A percentile compares a stretch with the other conserved stretches of the same genome.
Conservation (phyloP, 2,888 invertebrate species). For the Stenichneumon culpator region DNA sequence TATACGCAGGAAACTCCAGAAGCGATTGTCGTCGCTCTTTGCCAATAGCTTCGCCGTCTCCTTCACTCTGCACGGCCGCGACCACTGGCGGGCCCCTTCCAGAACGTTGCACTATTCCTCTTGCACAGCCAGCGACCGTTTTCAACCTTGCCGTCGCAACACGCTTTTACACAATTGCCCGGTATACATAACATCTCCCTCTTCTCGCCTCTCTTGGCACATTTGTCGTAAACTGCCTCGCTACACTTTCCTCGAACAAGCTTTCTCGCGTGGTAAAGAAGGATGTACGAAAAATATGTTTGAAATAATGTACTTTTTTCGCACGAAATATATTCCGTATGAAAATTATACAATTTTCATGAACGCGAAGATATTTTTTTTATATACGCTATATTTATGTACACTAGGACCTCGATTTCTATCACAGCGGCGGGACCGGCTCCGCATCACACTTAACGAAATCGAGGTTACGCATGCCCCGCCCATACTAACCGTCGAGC, state of each 20-base stretch:
- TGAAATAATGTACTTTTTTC: neutral
- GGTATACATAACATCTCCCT: neutral
- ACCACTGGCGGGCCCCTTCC: constrained; percentile 15
- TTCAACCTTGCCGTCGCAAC: constrained; percentile 43
- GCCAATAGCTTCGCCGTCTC: constrained; percentile 54
- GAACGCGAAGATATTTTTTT: no score
- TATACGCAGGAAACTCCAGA: constrained; percentile 59
- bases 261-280: neutral
- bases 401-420: no score
- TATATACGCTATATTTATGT: no score
- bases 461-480: no score
- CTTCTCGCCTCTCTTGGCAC: constrained; percentile 1
- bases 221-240: neutral
- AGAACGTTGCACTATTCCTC: constrained; percentile 19
- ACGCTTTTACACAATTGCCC: constrained; percentile 46
- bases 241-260: neutral
- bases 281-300: neutral
- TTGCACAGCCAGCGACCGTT: constrained; percentile 15
- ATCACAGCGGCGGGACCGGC: no score
- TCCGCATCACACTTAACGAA: no score
- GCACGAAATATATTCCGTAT: neutral
- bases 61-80: constrained; percentile 5
- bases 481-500: no score
- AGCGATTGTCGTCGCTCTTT: constrained; percentile 56
- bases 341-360: no score